Base-by-base conservation (phyloP, 2,797 vertebrate genomes). In the Sciurus carolinensis region DNA sequence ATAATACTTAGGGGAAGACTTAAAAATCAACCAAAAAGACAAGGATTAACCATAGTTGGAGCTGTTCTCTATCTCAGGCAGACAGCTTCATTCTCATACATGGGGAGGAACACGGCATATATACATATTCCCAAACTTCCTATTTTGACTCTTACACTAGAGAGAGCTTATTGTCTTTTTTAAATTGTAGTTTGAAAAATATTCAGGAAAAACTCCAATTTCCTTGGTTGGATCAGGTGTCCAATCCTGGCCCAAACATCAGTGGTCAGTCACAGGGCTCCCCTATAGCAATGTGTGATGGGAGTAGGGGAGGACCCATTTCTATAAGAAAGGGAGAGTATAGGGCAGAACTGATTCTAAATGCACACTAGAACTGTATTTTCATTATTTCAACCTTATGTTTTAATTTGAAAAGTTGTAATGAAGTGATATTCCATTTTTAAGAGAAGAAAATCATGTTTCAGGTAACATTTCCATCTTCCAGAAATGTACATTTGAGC, bases 391-490 rank as follows among this genome's bases (percentile, higher is more conserved):
- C 73, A 84, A 1, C 42, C 33, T 84, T 42, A 20, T 52, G 64
- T 92, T 96, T 90, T 95, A 2, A 69, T 50, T 85, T 87, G 81
- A 52, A 67, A 85, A 54, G 18, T 77, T 83, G n/a, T 81, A 91
- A 86, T 77, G 69, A 76, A 77, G 30, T 15, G 24, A 26, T 39
- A 71, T 80, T 95, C 36, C 42, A 28, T 39, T 71, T 94, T 93
- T 67, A 90, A 88, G 52, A 90, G 47, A 94, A 86, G 54, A 81
- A 76, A 84, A 72, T 62, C 14, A 24, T 76, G 36, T 54, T 42
- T 13, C 0, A 79, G 62, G 15, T 67, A 83, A 88, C 5, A 59
- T 62, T 33, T 42, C 22, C 13, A 47, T 33, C 26, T 92, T 86
- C 66, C 80, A 62, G 30, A 92, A 91, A 73, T 85, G n/a, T 42